Base-by-base conservation (phyloP, 1,140 invertebrate genomes). In the Leptopilina boulardi region DNA sequence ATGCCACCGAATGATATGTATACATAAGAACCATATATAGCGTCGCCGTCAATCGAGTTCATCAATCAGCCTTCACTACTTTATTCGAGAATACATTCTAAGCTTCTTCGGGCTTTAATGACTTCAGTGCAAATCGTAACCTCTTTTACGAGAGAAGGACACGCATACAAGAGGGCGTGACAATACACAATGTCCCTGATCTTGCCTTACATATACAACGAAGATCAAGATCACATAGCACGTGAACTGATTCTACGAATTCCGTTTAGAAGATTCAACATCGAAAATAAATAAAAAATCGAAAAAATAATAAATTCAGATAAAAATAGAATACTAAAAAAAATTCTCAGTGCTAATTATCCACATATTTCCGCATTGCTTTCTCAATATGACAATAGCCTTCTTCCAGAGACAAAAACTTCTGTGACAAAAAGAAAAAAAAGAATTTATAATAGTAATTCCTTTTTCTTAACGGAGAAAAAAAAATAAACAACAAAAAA, bases 171-270 rank as follows among this genome's bases (percentile, higher is more conserved):
- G 23, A 30, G 59, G 59, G 59, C 59, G 59, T 66, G 59, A 66
- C 26, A 66, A 66, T 66, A 30, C 26, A 30, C 59, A 30, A 30
- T 30, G 13, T 30, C 26, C 26, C 2, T 74, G 54, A 72, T 71
- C 76, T 74, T 54, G 66, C 74, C 59, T n/a, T 71, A 34, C 59
- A 71, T 74, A 80, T 70, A 77, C 77, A n/a, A 81, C 83, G 73
- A 82, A 84, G 85, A 88, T 86, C 82, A 79, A 83, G 78, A 85
- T 85, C 86, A 84, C 79, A 75, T 83, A 76, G 78, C 76, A 77
- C 80, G 83, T 87, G 87, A 87, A 89, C 86, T 87, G 85, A 86
- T 89, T 88, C n/a, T n/a, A n/a, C n/a, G n/a, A 30, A 30, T 30
- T 30, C 26, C 26, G 2, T 30, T 5, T 30, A 30, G 5, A 30